Base-by-base conservation (phyloP, 2,888 invertebrate species). In the Malachius bipustulatus region DNA sequence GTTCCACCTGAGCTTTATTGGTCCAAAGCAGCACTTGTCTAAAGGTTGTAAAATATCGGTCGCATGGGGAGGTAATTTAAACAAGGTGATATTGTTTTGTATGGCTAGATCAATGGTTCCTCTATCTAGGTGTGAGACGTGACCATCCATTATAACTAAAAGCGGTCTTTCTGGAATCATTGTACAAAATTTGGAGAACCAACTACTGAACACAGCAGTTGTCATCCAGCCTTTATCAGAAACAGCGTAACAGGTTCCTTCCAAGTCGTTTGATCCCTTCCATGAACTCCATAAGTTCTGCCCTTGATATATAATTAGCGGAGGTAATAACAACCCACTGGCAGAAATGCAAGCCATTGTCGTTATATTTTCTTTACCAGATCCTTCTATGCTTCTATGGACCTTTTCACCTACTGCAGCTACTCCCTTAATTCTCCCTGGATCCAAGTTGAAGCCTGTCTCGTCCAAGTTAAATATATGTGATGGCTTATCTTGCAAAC, bases 401-500 rank as follows among this genome's bases (percentile, higher is more conserved):
- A 43, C 41, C 31, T 46, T 43, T 32, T 43, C 43, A 14, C 45
- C 41, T 39, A 24, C 34, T 6, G 30, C 40, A 27, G 41, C 38
- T 27, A 47, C 34, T 3, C 34, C 37, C 39, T 44, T 46, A 19
- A 41, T 29, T 28, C 41, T 36, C 30, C 36, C 26, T 30, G 48
- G 47, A 19, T 48, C 45, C 10, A 32, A 34, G 19, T 32, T 38
- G 34, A 48, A 47, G 35, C 32, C 29, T 9, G 40, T 46, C 28
- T 48, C 42, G 30, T 47, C 47, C 26, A 44, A 41, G 28, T 47
- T 48, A 49, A 6, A 44, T 40, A 34, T 40, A 37, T 13, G 24
- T n/a, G 14, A 13, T n/a, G 42, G 39, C 26, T 40, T 40, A 24
- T 40, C 34, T 35, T 40, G 3, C 16, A 42, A 44, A 28, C 27